Conservation (phyloP, 2,113 vertebrate genomes). For the Phalacrocorax aristotelis region DNA sequence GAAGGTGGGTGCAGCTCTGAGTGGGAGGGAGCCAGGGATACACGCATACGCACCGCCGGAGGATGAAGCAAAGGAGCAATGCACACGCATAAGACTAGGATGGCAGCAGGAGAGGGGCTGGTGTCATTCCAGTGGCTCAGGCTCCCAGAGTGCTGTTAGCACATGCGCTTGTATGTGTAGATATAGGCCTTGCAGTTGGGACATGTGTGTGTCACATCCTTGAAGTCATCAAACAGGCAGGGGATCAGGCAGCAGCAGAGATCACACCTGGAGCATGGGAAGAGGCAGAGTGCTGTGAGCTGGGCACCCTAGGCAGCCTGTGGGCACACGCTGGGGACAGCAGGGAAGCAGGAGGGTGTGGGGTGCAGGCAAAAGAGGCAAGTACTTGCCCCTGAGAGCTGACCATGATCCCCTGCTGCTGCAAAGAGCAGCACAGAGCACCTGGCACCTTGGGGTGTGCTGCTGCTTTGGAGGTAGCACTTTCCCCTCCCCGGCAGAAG, state of each 20-base stretch:
- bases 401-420: rapidly evolving
- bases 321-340: too few species aligned
- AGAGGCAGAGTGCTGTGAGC: neutral
- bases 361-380: too few species aligned
- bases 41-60: neutral
- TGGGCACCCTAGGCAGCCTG: neutral
- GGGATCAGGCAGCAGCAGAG: conserved; percentile 97
- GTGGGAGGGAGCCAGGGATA: neutral
- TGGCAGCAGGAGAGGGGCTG: neutral
- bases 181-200: conserved; percentile 98
- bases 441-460: neutral
- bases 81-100: neutral
- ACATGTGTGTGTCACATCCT: conserved; percentile 97
- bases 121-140: neutral
- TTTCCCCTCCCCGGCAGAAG: neutral
- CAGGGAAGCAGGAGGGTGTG: too few species aligned
- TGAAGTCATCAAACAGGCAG: conserved; percentile 96
- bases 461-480: neutral
- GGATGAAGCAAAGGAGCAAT: neutral
- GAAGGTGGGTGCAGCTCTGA: neutral
- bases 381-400: neutral
- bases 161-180: conserved; percentile 98
- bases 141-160: conserved; percentile 74
- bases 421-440: neutral
- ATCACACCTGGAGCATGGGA: conserved; percentile 83